Evolutionary conservation across 1,140 invertebrate genomes (phyloP), one percentile per base, ranked within the genome.

Genomic region (Heliothis virescens): DNA sequence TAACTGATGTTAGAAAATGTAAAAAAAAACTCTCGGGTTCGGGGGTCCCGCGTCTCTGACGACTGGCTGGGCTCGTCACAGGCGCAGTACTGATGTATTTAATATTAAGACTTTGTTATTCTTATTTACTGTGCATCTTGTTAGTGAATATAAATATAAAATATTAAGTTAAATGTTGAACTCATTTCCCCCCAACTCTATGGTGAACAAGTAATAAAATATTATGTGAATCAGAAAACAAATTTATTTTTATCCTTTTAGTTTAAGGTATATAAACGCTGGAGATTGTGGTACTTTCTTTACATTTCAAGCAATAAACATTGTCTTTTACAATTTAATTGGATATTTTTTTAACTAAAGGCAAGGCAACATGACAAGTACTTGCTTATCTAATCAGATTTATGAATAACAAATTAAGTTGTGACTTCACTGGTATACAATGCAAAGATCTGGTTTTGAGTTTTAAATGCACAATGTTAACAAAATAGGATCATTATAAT

Each of bases 31-130:
- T 50, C 21, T 21, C 34, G 76, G 80, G 80, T 83, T 84, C 82
- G 81, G 81, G 80, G 84, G 79, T 84, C 81, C 71, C 73, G 63
- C 85, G 89, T 87, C 85, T 83, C 81, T 82, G 84, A 79, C 85
- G 85, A 91, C 86, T 80, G 91, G 90, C 89, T 92, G 91, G 91
- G 53, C 87, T 92, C 85, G 87, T 85, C 85, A 82, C 80, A 83
- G 86, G 82, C 75, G 53, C 87, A 81, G 60, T 78, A 81, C 67
- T 83, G 80, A 62, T 62, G 81, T 59, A 79, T 73, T 71, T 80
- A 73, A 63, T 48, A 75, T 79, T 79, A 80, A 62, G 41, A 75
- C 18, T 80, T 75, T 80, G 80, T 82, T 82, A 81, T 67, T 75
- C 74, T 65, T 78, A 72, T 65, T 71, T 79, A 81, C 48, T 65